These are phyloP conservation scores for Psilanteris sp. DNA, from an alignment of 1,140 invertebrate species.

Conservation along the genomic window DNA sequence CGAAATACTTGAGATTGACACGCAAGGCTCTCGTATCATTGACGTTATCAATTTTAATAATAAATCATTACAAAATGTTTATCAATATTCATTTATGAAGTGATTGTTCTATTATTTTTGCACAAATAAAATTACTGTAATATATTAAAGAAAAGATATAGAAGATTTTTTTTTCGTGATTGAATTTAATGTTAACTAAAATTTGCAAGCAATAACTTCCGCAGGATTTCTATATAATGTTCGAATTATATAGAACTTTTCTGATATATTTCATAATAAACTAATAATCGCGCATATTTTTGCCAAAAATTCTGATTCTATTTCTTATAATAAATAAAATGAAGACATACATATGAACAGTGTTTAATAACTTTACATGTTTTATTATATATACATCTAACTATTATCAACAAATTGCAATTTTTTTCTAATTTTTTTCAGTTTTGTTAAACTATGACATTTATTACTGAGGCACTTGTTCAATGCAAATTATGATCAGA, in stretches of 20 bases:
- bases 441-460: no score
- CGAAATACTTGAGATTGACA: slow-evolving; percentile 36
- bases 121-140: slow-evolving; percentile 20
- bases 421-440: no score
- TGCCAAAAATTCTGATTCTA: slow-evolving; percentile 51
- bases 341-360: background rate
- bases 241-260: slow-evolving; percentile 9
- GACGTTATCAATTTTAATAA: no score
- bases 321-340: slow-evolving; percentile 1
- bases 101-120: slow-evolving; percentile 21
- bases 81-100: no score
- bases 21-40: no score
- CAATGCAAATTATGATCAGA: slow-evolving; percentile 34
- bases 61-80: no score
- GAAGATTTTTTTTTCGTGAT: no score
- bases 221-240: slow-evolving; percentile 18
- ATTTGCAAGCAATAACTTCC: no score
- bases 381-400: slow-evolving; percentile 5
- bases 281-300: slow-evolving; percentile 13
- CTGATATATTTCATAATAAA: slow-evolving; percentile 21
- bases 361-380: slow-evolving; percentile 18
- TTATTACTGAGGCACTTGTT: slow-evolving; percentile 29
- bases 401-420: no score
- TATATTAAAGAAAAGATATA: slow-evolving; percentile 13
- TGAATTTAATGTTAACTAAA: no score